phyloP scores from a whole-genome alignment of 2,888 invertebrate genomes.

The Cacoxenus indagator region DNA sequence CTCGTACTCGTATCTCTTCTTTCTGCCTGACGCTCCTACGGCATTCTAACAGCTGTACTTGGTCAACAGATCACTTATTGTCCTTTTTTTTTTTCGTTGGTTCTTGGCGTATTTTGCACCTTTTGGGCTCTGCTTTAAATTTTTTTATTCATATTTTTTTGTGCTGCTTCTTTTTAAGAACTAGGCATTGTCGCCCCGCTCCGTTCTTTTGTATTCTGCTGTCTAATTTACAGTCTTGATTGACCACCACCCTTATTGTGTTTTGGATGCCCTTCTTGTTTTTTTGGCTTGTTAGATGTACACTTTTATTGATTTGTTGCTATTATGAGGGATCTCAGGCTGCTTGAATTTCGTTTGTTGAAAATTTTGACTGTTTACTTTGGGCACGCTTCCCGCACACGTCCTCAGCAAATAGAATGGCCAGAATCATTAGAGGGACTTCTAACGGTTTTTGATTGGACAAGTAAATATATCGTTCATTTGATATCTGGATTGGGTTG shows the following conservation, averaged over 20 bases:
- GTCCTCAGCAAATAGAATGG: neutral
- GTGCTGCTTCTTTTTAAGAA: neutral
- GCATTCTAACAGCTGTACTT: constrained; percentile 28
- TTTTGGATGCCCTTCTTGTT: neutral
- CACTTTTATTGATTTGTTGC: neutral
- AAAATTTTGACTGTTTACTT: neutral
- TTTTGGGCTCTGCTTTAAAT: neutral
- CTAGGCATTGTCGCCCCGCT: neutral
- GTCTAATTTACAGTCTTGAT: constrained; percentile 19
- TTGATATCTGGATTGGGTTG: neutral
- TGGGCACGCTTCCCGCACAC: constrained; percentile 12
- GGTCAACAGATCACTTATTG: constrained; percentile 11
- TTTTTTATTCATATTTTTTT: constrained; percentile 1
- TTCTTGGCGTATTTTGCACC: constrained; percentile 10
- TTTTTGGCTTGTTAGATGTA: neutral
- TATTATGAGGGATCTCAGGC: constrained; percentile 1
- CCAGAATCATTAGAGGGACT: neutral
- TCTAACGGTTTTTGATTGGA: neutral
- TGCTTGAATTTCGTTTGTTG: neutral
- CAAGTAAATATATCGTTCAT: neutral
- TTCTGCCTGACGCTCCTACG: constrained; percentile 27
- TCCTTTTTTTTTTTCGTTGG: neutral
- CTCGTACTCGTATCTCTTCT: constrained; percentile 31
- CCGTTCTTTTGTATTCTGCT: neutral
- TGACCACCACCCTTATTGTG: constrained; percentile 4